Base-by-base conservation (phyloP, 2,797 vertebrate species). In the Etheostoma perlongum region DNA sequence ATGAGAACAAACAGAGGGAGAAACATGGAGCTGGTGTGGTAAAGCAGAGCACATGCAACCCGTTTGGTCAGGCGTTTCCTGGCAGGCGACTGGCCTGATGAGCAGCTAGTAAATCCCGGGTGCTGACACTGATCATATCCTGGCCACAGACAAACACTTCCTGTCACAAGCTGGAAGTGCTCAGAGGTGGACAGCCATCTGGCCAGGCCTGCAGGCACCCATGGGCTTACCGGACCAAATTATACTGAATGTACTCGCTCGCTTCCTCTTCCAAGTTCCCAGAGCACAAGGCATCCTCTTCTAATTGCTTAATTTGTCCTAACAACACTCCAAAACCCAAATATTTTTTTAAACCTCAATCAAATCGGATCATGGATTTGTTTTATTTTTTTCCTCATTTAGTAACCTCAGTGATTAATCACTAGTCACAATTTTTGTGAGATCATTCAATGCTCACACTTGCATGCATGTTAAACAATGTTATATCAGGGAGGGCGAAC, bases 81-180 rank as follows among this genome's bases (percentile, higher is more conserved):
- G 71, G 71, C 67, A 78, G 33, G 74, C 81, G 49, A 64, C 76
- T 53, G 82, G 72, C 40, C 70, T 69, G 83, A 82, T 67, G 84
- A 83, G 76, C 25, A 27, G 60, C 65, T 42, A 83, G 16, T 23
- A 69, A 67, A 73, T 51, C 19, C 47, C 33, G 6, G 13, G 23
- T 52, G 72, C 62, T 78, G 81, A 79, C 79, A 76, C 69, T 21
- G 82, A 86, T 83, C 86, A 73, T 72, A 59, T 87, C 83, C 79
- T 85, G 84, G 71, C 88, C 61, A 3, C 66, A 46, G 87, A 79
- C 75, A 16, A 78, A 77, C 47, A 51, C 69, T 85, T 90, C 85
- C 85, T 84, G 84, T 89, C 74, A 46, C 74, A 55, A 23, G 59
- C 78, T 53, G 62, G 49, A 70, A 36, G 72, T 64, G 68, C 55